Evolutionary conservation across 2,888 invertebrate genomes (phyloP), one percentile per base, ranked within the genome.

Genomic region (Leucania comma): DNA sequence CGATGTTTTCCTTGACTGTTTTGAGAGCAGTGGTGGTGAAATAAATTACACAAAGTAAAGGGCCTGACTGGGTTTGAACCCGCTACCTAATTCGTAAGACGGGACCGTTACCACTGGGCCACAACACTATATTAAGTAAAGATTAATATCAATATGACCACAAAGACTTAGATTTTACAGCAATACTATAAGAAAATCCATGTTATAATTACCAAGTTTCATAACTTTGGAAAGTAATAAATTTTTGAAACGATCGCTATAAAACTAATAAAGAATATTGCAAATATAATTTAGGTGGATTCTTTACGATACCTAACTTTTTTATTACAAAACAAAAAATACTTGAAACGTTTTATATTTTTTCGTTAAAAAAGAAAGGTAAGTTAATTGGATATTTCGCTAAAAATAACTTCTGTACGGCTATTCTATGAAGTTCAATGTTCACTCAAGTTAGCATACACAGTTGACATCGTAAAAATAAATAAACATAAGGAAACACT

Each of bases 211-310:
- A 35, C 10, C n/a, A 12, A 14, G 12, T 56, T 60, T 46, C 50
- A 42, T 38, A 76, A 69, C 58, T 73, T 48, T 20, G 38, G 10
- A 14, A 59, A 76, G 54, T 26, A 48, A 76, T 70, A 70, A 56
- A 77, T 70, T 59, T 9, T 60, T 56, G 50, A 71, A 56, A 51
- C 71, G 78, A 71, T 56, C 48, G 14, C 29, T 2, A 24, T 35
- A 50, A 60, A 73, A 71, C 17, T 56, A 22, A 71, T 73, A 56
- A 79, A 64, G 46, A 64, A 59, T 46, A 42, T 78, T 46, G 8
- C 17, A 61, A 69, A 77, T 38, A 69, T 46, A 74, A 50, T 75
- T 67, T 56, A 38, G n/a, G 12, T n/a, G 48, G 38, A 72, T 72
- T 75, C 38, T 75, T 72, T 20, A 42, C 20, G 48, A 32, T 42